A percentile compares a stretch with the other conserved stretches of the same genome.
These are phyloP conservation scores for Rutpela maculata DNA, from an alignment of 2,888 invertebrate species.

Conservation along the genomic window DNA sequence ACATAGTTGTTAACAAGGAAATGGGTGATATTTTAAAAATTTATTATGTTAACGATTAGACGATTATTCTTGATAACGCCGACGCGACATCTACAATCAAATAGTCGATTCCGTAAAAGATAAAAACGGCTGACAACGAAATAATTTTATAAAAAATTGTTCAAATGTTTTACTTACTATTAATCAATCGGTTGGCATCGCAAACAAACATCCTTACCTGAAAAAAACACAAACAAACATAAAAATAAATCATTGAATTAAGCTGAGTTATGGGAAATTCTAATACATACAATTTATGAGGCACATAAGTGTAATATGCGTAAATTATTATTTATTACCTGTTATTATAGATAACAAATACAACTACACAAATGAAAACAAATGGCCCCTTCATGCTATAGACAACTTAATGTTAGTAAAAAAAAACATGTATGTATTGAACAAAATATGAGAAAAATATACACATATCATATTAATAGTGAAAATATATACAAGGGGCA, in stretches of 20 bases:
- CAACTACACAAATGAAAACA: background rate
- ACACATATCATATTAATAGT: background rate
- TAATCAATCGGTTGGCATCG: background rate
- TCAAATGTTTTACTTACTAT: conserved; percentile 9
- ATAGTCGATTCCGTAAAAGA: too few species aligned
- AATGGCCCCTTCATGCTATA: background rate
- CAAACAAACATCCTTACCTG: conserved; percentile 9
- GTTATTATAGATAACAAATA: conserved; percentile 13
- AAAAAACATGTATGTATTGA: background rate
- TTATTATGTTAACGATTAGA: too few species aligned
- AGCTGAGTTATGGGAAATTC: conserved; percentile 13
- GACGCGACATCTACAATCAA: too few species aligned
- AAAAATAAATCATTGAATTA: conserved; percentile 25
- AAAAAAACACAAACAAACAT: conserved; percentile 14
- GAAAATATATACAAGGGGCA: too few species aligned
- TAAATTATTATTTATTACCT: conserved; percentile 29
- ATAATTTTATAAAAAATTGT: conserved; percentile 16
- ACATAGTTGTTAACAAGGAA: too few species aligned
- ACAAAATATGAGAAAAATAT: background rate
- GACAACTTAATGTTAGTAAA: background rate
- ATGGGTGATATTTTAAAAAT: too few species aligned
- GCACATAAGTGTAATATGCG: conserved; percentile 9
- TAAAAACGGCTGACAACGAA: background rate
- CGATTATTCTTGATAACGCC: too few species aligned
- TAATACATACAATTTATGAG: conserved; percentile 16